phyloP scores from a whole-genome alignment of 2,888 invertebrate genomes.

The Antheraea assamensis region DNA sequence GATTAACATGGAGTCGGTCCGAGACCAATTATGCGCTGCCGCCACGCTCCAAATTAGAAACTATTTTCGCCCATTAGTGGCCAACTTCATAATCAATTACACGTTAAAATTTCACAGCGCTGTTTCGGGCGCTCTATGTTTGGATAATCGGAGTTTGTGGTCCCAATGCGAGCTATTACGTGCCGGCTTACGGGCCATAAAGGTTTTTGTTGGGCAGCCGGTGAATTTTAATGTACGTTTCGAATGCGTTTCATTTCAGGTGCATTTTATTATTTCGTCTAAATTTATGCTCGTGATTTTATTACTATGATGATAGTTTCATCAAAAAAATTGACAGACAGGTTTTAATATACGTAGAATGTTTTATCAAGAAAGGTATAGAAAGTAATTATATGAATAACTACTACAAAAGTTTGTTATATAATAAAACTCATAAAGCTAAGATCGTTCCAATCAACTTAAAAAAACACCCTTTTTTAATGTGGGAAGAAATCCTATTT shows the following conservation, averaged over 20 bases:
- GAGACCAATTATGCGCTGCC: slow-evolving; percentile 73
- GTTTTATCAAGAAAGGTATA: neutral
- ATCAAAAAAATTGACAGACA: neutral
- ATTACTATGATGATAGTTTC: neutral
- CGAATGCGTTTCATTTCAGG: slow-evolving; percentile 61
- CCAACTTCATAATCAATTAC: slow-evolving; percentile 82
- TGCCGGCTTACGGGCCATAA: slow-evolving; percentile 62
- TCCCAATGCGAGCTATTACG: slow-evolving; percentile 78
- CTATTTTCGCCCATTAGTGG: slow-evolving; percentile 80
- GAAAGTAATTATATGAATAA: neutral
- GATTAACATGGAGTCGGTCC: slow-evolving; percentile 71
- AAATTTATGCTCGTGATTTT: slow-evolving; percentile 23
- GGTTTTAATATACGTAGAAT: neutral
- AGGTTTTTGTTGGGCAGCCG: slow-evolving; percentile 71
- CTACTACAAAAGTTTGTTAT: neutral
- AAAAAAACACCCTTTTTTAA: too few relatives aligned
- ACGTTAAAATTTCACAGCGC: slow-evolving; percentile 78
- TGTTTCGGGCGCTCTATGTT: slow-evolving; percentile 75
- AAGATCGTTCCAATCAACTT: neutral
- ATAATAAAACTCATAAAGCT: neutral
- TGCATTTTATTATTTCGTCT: slow-evolving; percentile 39
- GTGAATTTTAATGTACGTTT: slow-evolving; percentile 67
- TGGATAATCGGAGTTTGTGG: slow-evolving; percentile 81
- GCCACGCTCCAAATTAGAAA: slow-evolving; percentile 79
- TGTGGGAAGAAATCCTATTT: too few relatives aligned